Evolutionary conservation across 1,140 invertebrate species (phyloP).

Genomic region (Chironomus tepperi): DNA sequence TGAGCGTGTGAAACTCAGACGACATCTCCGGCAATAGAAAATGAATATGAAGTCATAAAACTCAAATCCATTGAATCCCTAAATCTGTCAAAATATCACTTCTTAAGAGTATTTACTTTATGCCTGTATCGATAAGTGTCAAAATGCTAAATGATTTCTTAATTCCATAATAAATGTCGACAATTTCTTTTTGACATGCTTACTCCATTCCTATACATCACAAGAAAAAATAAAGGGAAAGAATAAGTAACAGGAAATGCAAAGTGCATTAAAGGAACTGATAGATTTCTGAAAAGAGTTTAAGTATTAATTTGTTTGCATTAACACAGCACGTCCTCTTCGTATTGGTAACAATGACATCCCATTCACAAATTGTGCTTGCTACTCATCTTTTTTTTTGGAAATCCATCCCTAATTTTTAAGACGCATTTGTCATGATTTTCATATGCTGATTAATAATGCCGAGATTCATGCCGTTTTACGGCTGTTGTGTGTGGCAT

Average conservation of each 20-base stretch:
- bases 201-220: neutral
- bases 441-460: constrained; percentile 5
- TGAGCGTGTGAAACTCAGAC: too few species aligned
- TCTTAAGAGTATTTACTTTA: too few species aligned
- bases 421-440: constrained; percentile 3
- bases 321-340: neutral
- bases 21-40: too few species aligned
- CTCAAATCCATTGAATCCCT: too few species aligned
- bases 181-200: neutral
- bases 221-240: neutral
- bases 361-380: neutral
- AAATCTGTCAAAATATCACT: too few species aligned
- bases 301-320: neutral
- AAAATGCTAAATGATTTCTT: neutral
- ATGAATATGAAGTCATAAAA: too few species aligned
- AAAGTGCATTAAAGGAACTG: neutral
- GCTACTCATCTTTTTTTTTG: too few species aligned
- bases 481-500: neutral
- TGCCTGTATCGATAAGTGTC: too few species aligned
- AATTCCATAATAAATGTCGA: neutral
- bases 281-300: neutral
- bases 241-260: neutral
- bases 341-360: neutral
- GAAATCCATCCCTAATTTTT: too few species aligned
- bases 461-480: neutral